Percentiles rank a stretch among this genome's conserved stretches.
These are phyloP conservation scores for Bursaphelenchus mucronatus DNA, from an alignment of 1,140 invertebrate species.

Conservation along the genomic window DNA sequence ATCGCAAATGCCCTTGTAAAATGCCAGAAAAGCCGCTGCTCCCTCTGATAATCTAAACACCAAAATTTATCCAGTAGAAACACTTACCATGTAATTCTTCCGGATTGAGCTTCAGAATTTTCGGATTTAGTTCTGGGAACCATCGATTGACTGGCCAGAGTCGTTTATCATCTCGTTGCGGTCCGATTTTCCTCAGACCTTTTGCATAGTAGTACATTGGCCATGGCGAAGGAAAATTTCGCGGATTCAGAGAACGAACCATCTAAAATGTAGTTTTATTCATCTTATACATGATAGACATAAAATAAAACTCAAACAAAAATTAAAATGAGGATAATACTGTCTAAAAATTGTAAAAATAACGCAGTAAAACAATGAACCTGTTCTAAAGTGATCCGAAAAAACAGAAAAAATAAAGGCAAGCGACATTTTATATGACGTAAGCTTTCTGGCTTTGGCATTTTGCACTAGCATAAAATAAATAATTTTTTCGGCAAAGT, in stretches of 20 bases:
- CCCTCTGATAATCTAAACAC: slow-evolving; percentile 1
- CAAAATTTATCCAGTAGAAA: neutral
- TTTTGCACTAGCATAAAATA: no score
- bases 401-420: no score
- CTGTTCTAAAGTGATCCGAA: no score
- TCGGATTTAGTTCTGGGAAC: slow-evolving; percentile 54
- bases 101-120: slow-evolving; percentile 44
- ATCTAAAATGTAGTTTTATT: slow-evolving; percentile 12
- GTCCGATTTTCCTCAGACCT: slow-evolving; percentile 54
- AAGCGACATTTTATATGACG: no score
- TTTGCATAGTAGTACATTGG: slow-evolving; percentile 48
- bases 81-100: slow-evolving; percentile 29
- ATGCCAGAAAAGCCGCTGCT: no score
- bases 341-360: no score
- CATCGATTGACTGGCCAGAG: slow-evolving; percentile 54
- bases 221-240: slow-evolving; percentile 51
- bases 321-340: no score
- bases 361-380: no score
- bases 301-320: no score
- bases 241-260: slow-evolving; percentile 42
- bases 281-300: no score
- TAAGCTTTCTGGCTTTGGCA: no score
- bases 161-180: slow-evolving; percentile 32
- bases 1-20: slow-evolving; percentile 11
- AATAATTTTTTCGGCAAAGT: no score